Evolutionary conservation across 35 echinoderm and acorn worm species (phyloP).

Genomic region (Ptychodera flava): DNA sequence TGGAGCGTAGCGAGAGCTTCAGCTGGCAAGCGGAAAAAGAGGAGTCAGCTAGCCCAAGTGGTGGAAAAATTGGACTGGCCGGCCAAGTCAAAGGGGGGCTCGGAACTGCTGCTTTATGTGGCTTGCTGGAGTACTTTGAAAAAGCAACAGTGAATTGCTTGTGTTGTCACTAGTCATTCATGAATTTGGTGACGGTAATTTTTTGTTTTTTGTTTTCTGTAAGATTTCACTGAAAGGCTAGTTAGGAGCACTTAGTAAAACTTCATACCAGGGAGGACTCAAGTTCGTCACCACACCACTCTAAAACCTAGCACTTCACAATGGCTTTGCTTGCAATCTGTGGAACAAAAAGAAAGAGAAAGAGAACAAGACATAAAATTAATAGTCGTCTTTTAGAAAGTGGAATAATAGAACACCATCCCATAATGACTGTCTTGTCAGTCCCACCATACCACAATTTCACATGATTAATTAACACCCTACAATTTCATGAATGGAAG

Average conservation of each 20-base stretch:
- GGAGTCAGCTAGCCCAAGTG: neutral
- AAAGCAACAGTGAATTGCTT: neutral
- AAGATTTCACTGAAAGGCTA: neutral
- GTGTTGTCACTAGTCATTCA: neutral
- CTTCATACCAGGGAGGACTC: neutral
- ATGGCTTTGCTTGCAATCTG: neutral
- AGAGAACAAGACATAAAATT: neutral
- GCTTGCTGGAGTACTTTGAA: neutral
- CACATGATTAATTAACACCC: no score
- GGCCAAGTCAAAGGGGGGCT: neutral
- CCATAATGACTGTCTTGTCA: no score
- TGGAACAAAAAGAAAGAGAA: neutral
- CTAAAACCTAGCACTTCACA: neutral
- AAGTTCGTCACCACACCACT: neutral
- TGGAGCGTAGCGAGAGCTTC: neutral
- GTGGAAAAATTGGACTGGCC: neutral
- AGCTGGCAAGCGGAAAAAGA: neutral
- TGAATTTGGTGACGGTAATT: neutral
- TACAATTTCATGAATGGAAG: no score
- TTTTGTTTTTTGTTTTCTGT: no score
- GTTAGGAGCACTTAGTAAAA: no score
- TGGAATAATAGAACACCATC: no score
- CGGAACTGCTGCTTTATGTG: neutral
- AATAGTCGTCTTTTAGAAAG: no score
- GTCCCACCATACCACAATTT: no score